Evolutionary conservation across 1,140 invertebrate genomes (phyloP).

Genomic region (Eubasilissa regina): DNA sequence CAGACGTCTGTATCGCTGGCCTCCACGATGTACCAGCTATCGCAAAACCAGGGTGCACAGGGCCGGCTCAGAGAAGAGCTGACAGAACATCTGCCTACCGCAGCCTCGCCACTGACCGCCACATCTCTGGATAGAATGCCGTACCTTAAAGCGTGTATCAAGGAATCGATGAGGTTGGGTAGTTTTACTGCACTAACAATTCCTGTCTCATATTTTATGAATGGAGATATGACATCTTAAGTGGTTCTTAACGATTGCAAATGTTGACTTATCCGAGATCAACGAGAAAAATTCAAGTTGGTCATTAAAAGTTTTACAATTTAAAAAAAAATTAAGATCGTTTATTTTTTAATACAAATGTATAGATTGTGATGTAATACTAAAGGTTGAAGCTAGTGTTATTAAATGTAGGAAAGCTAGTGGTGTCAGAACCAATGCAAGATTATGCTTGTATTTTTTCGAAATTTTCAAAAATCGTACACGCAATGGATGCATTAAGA

Average conservation of each 20-base stretch:
- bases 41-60: slow-evolving; percentile 83
- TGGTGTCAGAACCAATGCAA: background rate
- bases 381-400: background rate
- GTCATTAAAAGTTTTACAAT: no score
- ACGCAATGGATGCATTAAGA: no score
- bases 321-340: no score
- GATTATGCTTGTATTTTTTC: background rate
- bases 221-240: no score
- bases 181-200: no score
- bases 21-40: slow-evolving; percentile 86
- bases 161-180: slow-evolving; percentile 93
- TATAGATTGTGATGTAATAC: background rate
- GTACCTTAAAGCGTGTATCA: slow-evolving; percentile 90
- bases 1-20: slow-evolving; percentile 86
- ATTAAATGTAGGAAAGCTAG: background rate
- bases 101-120: slow-evolving; percentile 74
- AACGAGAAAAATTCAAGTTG: no score
- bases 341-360: background rate
- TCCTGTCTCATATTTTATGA: no score
- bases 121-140: slow-evolving; percentile 80
- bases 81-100: slow-evolving; percentile 72
- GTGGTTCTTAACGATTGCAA: no score
- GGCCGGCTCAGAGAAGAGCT: slow-evolving; percentile 82
- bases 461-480: background rate
- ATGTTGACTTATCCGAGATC: no score